Evolutionary conservation across 2,113 vertebrate genomes (phyloP).

Genomic region (Petrocephalus zakoni): DNA sequence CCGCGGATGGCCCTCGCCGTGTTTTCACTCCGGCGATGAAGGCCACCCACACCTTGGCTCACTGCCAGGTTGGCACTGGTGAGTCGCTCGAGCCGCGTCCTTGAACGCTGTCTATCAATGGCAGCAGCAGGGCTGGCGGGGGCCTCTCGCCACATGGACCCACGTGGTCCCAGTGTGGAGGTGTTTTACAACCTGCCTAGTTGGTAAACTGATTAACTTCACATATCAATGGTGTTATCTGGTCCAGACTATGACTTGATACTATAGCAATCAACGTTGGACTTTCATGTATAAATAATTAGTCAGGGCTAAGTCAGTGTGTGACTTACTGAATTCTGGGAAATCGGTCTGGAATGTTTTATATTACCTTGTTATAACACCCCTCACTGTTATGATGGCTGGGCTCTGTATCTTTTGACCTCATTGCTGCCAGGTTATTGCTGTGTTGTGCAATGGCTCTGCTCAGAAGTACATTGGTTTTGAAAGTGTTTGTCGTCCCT

Average conservation of each 20-base stretch:
- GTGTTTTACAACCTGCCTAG: not conserved
- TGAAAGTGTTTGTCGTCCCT: not conserved
- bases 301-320: not conserved
- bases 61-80: not conserved
- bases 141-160: not conserved
- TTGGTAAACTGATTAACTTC: not conserved
- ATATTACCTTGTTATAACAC: not conserved
- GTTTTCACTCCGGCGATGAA: not conserved
- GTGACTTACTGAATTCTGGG: not conserved
- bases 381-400: not conserved
- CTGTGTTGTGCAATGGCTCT: not conserved
- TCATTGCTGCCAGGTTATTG: not conserved
- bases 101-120: not conserved
- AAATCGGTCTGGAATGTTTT: not conserved
- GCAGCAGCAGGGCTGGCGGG: not conserved
- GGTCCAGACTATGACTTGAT: not conserved
- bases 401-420: not conserved
- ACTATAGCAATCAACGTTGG: not conserved
- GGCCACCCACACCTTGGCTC: constrained; percentile 16
- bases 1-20: not conserved
- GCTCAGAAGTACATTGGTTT: not conserved
- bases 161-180: not conserved
- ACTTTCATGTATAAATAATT: not conserved
- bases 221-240: not conserved
- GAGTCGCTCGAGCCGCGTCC: not conserved